Conservation (phyloP, 2,888 invertebrate species). For the Acleris laterana region DNA sequence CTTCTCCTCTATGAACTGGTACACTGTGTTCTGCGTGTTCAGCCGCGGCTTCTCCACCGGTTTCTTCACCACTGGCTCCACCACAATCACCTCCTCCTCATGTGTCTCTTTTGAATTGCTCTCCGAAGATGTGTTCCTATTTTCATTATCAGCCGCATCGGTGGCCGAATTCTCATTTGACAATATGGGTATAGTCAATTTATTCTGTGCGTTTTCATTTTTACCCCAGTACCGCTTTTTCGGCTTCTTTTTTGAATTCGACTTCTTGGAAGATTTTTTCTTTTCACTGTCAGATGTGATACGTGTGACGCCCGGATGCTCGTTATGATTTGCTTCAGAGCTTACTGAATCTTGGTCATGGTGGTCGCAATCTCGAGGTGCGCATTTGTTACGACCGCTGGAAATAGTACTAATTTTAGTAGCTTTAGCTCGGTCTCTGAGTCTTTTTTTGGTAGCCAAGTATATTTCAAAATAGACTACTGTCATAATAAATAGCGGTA, state of each 20-base stretch:
- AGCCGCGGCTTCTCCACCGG: conserved; percentile 60
- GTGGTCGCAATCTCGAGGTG: conserved; percentile 76
- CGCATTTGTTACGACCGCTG: conserved; percentile 70
- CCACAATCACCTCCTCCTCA: conserved; percentile 67
- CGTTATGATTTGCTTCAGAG: conserved; percentile 92
- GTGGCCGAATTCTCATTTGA: conserved; percentile 78
- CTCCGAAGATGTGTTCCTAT: conserved; percentile 75
- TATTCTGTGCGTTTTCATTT: conserved; percentile 75
- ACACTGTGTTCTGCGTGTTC: conserved; percentile 86
- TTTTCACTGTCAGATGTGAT: conserved; percentile 67
- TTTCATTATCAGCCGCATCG: conserved; percentile 70
- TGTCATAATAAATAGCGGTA: conserved; percentile 97
- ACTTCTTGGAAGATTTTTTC: conserved; percentile 66
- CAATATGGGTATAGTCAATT: conserved; percentile 75
- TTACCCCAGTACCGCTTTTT: conserved; percentile 83
- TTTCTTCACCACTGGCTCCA: conserved; percentile 58
- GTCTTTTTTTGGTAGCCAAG: conserved; percentile 93
- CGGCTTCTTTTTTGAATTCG: conserved; percentile 76
- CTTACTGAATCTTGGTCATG: conserved; percentile 92
- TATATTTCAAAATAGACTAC: conserved; percentile 98
- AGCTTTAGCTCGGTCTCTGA: conserved; percentile 93
- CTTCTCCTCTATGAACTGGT: conserved; percentile 95
- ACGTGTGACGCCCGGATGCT: conserved; percentile 77
- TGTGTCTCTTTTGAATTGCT: conserved; percentile 79
- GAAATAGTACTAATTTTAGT: conserved; percentile 90